Conservation (phyloP, 2,797 vertebrate genomes). For the Kryptopterus vitreolus region DNA sequence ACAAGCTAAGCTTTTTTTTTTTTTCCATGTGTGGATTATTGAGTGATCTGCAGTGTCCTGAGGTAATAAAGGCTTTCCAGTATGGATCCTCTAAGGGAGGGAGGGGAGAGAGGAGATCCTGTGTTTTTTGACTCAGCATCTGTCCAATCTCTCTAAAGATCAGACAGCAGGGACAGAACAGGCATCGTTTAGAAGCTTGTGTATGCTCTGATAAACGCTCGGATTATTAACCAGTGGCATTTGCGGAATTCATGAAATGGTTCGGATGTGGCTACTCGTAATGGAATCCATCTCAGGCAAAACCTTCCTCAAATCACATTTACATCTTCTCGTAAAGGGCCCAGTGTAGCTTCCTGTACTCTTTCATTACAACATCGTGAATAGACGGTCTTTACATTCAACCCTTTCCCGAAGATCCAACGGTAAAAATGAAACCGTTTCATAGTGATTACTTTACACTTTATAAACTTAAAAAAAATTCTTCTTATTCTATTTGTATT, state of each 20-base stretch:
- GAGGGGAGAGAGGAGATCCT: not conserved
- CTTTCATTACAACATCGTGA: not conserved
- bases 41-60: constrained; percentile 16
- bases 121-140: constrained; percentile 41
- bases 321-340: not conserved
- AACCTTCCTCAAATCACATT: not conserved
- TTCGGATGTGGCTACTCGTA: not conserved
- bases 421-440: no score
- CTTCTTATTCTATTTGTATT: no score
- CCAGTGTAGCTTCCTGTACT: not conserved
- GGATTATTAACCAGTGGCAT: not conserved
- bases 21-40: constrained; percentile 14
- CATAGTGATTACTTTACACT: not conserved
- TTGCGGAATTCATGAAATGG: not conserved
- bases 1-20: not conserved
- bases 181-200: not conserved
- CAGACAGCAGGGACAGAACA: not conserved
- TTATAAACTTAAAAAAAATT: no score
- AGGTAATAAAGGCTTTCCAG: constrained; percentile 24
- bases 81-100: constrained; percentile 27
- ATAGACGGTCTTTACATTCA: not conserved
- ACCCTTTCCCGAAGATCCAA: not conserved
- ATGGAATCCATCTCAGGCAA: not conserved
- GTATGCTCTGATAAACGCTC: not conserved
- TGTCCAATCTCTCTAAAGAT: constrained; percentile 1